Percentiles rank a stretch among this genome's conserved stretches.
phyloP scores from a whole-genome alignment of 2,888 invertebrate genomes.

The Halocaridina rubra region DNA sequence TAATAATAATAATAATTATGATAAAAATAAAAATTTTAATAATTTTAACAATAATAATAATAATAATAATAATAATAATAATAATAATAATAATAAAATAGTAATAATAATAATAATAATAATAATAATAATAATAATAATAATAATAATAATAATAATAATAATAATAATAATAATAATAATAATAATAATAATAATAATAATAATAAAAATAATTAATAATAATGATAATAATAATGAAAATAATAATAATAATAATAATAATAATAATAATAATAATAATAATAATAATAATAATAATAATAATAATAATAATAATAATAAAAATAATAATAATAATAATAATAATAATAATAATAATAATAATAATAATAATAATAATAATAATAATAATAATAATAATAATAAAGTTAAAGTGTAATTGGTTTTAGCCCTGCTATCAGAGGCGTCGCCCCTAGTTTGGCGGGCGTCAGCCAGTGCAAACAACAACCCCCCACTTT shows the following conservation, averaged over 20 bases:
- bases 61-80: background rate
- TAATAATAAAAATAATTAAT: background rate
- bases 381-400: background rate
- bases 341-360: background rate
- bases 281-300: background rate
- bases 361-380: background rate
- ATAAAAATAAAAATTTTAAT: background rate
- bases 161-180: background rate
- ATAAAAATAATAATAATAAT: background rate
- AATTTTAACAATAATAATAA: background rate
- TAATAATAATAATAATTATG: background rate
- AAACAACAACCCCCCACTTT: no score
- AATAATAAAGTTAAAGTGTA: no score
- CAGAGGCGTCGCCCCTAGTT: no score
- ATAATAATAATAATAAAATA: background rate
- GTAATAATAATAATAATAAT: background rate
- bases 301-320: background rate
- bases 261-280: background rate
- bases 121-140: background rate
- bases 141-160: background rate
- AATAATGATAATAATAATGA: background rate
- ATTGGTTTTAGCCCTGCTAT: no score
- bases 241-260: background rate
- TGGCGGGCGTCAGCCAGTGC: no score
- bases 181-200: background rate